Percentiles rank a stretch among this genome's conserved stretches.
Conservation (phyloP, 30 jellyfish, hydroid and myxozoan species). For the Pelagia noctiluca region DNA sequence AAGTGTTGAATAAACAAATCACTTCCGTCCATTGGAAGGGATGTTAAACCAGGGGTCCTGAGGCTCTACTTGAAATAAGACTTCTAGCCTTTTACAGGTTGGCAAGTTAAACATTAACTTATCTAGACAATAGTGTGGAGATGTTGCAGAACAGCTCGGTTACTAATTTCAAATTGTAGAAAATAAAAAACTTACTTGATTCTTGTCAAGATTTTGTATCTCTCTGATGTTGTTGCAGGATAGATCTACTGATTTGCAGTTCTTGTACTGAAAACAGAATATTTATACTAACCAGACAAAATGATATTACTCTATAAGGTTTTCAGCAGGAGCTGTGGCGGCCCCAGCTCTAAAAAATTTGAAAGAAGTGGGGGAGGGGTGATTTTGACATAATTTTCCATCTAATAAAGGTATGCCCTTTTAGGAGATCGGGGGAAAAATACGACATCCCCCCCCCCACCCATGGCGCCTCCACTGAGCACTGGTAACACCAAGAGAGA, state of each 20-base stretch:
- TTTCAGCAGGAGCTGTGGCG: neutral
- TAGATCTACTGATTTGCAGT: constrained; percentile 55
- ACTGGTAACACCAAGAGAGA: neutral
- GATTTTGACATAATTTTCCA: neutral
- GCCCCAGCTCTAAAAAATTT: neutral
- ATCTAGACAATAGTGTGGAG: neutral
- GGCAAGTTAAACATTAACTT: neutral
- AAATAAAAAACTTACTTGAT: constrained; percentile 30
- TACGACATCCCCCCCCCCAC: too few relatives aligned
- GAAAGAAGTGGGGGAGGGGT: neutral
- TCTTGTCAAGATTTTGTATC: constrained; percentile 40
- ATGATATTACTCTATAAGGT: neutral
- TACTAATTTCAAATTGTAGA: neutral
- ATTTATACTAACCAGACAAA: neutral
- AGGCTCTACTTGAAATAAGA: too few relatives aligned
- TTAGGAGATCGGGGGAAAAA: too few relatives aligned
- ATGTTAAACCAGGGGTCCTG: too few relatives aligned
- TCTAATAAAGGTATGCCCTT: too few relatives aligned
- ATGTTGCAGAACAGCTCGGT: neutral
- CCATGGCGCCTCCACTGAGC: too few relatives aligned
- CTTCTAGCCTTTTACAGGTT: too few relatives aligned
- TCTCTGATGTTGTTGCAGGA: constrained; percentile 61
- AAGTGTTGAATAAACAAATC: neutral
- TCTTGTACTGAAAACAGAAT: constrained; percentile 27
- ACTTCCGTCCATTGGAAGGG: too few relatives aligned